Conservation (phyloP, 2,888 invertebrate species). For the Ichneumon xanthorius region DNA sequence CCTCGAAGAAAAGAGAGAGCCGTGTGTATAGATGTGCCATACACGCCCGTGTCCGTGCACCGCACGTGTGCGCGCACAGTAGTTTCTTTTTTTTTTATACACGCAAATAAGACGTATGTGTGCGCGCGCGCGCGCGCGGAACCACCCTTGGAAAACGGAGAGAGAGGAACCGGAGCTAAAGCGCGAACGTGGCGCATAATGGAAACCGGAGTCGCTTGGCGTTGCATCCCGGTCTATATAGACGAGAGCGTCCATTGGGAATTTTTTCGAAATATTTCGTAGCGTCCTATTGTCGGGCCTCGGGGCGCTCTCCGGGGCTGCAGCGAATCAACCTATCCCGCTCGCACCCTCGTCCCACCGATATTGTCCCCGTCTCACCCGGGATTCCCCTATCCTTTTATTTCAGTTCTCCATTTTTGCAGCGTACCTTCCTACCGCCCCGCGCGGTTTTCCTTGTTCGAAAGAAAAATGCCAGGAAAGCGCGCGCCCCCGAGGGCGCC, state of each 20-base stretch:
- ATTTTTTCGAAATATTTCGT: conserved; percentile 80
- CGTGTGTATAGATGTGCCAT: conserved; percentile 38
- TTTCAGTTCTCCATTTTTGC: conserved; percentile 61
- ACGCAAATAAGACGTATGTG: conserved; percentile 46
- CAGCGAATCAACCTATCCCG: conserved; percentile 28
- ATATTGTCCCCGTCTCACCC: conserved; percentile 44
- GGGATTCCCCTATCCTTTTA: conserved; percentile 73
- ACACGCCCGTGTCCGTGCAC: conserved; percentile 38
- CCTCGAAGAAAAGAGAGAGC: conserved; percentile 79
- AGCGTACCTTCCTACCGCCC: not conserved
- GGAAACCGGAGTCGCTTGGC: conserved; percentile 74
- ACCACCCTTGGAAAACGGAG: conserved; percentile 73
- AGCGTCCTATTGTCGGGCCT: conserved; percentile 76
- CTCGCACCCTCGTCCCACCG: conserved; percentile 15
- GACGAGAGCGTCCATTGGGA: conserved; percentile 76
- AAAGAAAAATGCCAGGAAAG: conserved; percentile 63
- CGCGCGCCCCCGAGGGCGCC: conserved; percentile 25
- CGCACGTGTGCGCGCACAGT: conserved; percentile 22
- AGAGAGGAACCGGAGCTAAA: conserved; percentile 67
- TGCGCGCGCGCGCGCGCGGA: conserved; percentile 65
- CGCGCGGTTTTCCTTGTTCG: conserved; percentile 11
- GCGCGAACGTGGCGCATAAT: conserved; percentile 79
- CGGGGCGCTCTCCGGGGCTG: conserved; percentile 71
- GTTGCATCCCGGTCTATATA: conserved; percentile 32
- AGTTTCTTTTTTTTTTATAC: conserved; percentile 18